Evolutionary conservation across 2,797 vertebrate genomes (phyloP).

Genomic region (Schizothorax lantsangensis): DNA sequence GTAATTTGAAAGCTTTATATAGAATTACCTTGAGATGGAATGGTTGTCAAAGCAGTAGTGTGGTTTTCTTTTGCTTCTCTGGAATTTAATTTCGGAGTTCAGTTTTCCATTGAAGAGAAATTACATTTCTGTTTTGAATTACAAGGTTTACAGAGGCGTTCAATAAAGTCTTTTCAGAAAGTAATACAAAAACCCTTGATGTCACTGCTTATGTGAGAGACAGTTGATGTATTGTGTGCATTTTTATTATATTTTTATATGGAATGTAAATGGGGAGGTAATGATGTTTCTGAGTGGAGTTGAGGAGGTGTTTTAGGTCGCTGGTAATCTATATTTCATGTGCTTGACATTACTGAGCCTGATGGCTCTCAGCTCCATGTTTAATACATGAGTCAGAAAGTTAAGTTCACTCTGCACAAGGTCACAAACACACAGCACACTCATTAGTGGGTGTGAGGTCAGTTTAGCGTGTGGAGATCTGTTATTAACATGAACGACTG

Average conservation of each 20-base stretch:
- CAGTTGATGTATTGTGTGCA: not conserved
- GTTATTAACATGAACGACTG: slow-evolving; percentile 14
- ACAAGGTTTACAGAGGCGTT: not conserved
- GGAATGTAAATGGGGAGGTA: not conserved
- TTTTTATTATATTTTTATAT: not conserved
- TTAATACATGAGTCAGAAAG: slow-evolving; percentile 53
- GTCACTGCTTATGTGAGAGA: not conserved
- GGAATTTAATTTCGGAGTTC: not conserved
- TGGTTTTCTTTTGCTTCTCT: slow-evolving; percentile 15
- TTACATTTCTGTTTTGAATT: not conserved
- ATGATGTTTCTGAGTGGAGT: slow-evolving; percentile 9
- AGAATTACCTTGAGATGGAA: slow-evolving; percentile 18
- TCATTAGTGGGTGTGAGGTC: slow-evolving; percentile 31
- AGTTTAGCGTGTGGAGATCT: not conserved
- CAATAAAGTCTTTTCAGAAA: not conserved
- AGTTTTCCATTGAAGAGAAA: not conserved
- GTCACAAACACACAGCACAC: slow-evolving; percentile 30
- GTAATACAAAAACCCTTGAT: not conserved
- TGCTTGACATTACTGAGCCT: slow-evolving; percentile 52
- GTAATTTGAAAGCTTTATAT: slow-evolving; percentile 28
- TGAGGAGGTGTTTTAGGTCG: not conserved
- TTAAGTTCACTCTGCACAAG: slow-evolving; percentile 27
- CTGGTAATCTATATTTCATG: slow-evolving; percentile 52
- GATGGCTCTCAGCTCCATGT: slow-evolving; percentile 43
- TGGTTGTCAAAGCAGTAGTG: not conserved